A percentile compares a stretch with the other conserved stretches of the same genome.
Evolutionary conservation across 92 coral and sea anemone species (phyloP).

Genomic region (Muricea muricata): DNA sequence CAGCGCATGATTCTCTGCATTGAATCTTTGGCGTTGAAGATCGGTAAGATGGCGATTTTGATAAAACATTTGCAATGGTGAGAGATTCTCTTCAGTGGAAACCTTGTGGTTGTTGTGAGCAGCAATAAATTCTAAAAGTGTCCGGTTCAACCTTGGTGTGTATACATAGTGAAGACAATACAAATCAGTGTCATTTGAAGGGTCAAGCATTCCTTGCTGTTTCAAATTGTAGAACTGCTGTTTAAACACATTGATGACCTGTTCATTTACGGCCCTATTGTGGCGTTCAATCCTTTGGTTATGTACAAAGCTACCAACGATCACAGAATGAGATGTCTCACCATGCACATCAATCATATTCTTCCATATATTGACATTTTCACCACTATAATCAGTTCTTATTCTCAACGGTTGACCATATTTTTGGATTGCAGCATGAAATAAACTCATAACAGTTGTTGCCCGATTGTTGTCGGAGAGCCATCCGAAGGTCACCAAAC

Average conservation of each 20-base stretch:
- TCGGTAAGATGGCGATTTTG: conserved; percentile 52
- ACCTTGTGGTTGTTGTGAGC: conserved; percentile 65
- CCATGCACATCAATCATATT: background rate
- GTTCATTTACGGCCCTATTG: background rate
- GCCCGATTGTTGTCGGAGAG: background rate
- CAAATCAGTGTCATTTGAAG: background rate
- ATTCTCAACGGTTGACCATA: background rate
- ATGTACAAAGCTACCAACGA: background rate
- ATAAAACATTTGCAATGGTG: conserved; percentile 61
- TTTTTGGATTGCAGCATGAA: background rate
- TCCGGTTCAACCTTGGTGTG: background rate
- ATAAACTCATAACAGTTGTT: background rate
- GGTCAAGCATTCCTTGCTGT: background rate
- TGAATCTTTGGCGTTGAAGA: conserved; percentile 47
- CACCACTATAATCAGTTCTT: background rate
- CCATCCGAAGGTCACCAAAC: background rate
- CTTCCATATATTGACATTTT: background rate
- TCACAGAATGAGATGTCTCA: background rate
- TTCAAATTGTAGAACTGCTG: background rate
- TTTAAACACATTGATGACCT: background rate
- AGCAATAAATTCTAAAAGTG: conserved; percentile 47
- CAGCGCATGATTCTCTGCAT: background rate
- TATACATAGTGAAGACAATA: conserved; percentile 18
- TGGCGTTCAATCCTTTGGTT: background rate
- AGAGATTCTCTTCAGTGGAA: conserved; percentile 65